Percentiles rank a stretch among this genome's conserved stretches.
Evolutionary conservation across 64 coral and sea anemone species (phyloP).

Genomic region (Dendronephthya gigantea): DNA sequence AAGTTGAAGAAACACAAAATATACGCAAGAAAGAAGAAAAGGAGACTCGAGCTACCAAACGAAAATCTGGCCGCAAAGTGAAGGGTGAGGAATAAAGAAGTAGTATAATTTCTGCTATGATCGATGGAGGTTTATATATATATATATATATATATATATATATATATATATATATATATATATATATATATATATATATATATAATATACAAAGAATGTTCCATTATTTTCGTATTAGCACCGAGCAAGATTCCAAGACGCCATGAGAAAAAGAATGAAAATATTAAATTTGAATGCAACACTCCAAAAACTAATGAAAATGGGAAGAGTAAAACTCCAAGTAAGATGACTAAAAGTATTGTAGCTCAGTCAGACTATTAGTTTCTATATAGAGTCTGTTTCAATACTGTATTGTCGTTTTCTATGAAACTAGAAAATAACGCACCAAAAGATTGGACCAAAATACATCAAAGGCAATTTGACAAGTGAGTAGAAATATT

Average conservation of each 20-base stretch:
- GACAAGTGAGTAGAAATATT: not conserved
- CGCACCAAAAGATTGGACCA: conserved; percentile 13
- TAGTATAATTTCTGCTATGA: not conserved
- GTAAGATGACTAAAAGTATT: not conserved
- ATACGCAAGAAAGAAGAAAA: not conserved
- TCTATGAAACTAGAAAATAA: not conserved
- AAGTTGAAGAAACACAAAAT: not conserved
- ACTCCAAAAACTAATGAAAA: not conserved
- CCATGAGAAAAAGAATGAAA: not conserved
- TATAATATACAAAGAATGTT: not conserved
- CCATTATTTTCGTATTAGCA: not conserved
- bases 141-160: too few relatives aligned
- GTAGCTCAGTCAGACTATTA: not conserved
- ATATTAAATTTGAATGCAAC: not conserved
- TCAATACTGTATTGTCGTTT: not conserved
- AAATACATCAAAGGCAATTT: conserved; percentile 13
- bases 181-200: not conserved
- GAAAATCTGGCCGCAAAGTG: not conserved
- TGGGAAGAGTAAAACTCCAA: not conserved
- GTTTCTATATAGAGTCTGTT: not conserved
- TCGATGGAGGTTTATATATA: too few relatives aligned
- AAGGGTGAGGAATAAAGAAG: not conserved
- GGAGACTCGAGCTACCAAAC: not conserved
- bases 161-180: too few relatives aligned
- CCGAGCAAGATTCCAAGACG: not conserved